These are phyloP conservation scores for Dinoponera quadriceps DNA, from an alignment of 1,140 invertebrate species.

Conservation along the genomic window DNA sequence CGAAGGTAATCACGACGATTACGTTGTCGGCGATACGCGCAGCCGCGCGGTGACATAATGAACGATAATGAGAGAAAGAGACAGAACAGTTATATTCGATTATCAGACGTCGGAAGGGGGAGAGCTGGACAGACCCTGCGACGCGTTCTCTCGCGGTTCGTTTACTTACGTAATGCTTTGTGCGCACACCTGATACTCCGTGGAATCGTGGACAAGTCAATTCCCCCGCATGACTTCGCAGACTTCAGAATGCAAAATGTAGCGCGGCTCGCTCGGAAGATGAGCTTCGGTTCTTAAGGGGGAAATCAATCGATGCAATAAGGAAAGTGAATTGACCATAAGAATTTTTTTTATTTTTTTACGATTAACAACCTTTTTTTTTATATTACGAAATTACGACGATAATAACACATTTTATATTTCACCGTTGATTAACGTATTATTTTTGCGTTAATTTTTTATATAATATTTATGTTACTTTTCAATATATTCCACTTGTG, in stretches of 20 bases:
- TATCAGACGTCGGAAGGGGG: conserved; percentile 40
- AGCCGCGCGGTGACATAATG: conserved; percentile 62
- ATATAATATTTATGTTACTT: too few relatives aligned
- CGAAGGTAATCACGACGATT: conserved; percentile 73
- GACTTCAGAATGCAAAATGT: conserved; percentile 8
- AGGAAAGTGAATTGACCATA: too few relatives aligned
- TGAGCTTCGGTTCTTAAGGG: background rate
- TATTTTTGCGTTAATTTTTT: too few relatives aligned
- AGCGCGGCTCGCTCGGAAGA: background rate
- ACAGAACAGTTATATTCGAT: conserved; percentile 69
- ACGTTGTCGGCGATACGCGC: conserved; percentile 61
- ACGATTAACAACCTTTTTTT: background rate
- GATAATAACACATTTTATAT: too few relatives aligned
- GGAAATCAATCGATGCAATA: conserved; percentile 2
- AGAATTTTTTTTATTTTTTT: too few relatives aligned
- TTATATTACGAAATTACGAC: too few relatives aligned
- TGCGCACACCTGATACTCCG: conserved; percentile 10
- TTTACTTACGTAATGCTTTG: conserved; percentile 63
- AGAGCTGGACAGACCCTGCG: too few relatives aligned
- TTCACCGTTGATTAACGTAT: too few relatives aligned
- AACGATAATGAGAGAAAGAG: conserved; percentile 72
- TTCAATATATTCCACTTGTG: too few relatives aligned
- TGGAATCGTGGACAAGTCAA: conserved; percentile 33
- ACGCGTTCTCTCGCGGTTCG: conserved; percentile 53
- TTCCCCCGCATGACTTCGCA: conserved; percentile 43